Evolutionary conservation across 1,140 invertebrate genomes (phyloP), one percentile per base, ranked within the genome.

Genomic region (Brachionus rotundiformis): DNA sequence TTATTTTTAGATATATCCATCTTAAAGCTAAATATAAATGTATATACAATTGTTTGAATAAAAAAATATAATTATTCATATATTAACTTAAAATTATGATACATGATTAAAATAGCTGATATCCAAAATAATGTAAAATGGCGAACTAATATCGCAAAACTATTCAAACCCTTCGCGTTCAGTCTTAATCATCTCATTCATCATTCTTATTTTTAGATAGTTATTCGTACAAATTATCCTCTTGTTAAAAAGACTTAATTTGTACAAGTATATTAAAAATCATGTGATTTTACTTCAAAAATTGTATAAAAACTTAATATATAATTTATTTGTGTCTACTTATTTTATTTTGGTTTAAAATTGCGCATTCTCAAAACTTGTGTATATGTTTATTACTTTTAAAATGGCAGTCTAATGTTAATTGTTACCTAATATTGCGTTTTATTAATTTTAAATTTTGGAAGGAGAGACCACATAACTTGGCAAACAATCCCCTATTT

Each of bases 371-470:
- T 63, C 1, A 63, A 63, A 23, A 16, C 16, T 16, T 54, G 4
- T 54, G n/a, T 25, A 16, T 27, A 8, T 59, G 16, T 59, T 11
- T 25, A 23, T 63, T 63, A 19, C 33, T 31, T 36, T 36, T 7
- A 33, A 68, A 68, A 33, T 68, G 16, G 29, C 29, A 33, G 47
- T 54, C 47, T 54, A 54, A 54, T 54, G 47, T 54, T 54, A 63
- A 33, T 63, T 29, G 33, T 68, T 68, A 68, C 63, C 63, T 68
- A 68, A 68, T 68, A 68, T 68, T 68, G 63, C 63, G 63, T 36
- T 68, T 36, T 68, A 33, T 68, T 36, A 31, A 36, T 68, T 33
- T n/a, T 36, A 7, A 68, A 68, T 36, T 19, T 31, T 68, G 31
- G 31, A 36, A 29, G 63, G 33, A 68, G 63, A 6, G 63, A 2